These are phyloP conservation scores for Hofmannophila pseudospretella DNA, from an alignment of 2,888 invertebrate species.

Conservation along the genomic window DNA sequence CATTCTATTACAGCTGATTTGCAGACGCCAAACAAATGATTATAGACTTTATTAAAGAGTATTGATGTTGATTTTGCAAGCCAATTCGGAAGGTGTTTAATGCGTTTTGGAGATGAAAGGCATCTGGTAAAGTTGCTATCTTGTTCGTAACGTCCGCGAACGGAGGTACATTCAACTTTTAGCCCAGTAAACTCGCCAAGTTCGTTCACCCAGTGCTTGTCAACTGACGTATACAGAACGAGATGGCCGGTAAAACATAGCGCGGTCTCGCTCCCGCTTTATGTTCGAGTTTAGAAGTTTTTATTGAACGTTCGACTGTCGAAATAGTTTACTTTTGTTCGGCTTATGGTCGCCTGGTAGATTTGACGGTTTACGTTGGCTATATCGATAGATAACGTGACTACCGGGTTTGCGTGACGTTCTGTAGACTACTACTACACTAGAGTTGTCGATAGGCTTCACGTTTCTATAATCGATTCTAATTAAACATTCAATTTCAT, in stretches of 20 bases:
- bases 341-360: constrained; percentile 65
- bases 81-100: constrained; percentile 46
- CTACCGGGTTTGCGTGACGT: constrained; percentile 37
- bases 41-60: constrained; percentile 31
- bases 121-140: constrained; percentile 75
- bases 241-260: constrained; percentile 55
- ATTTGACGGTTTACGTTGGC: constrained; percentile 69
- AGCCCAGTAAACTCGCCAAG: constrained; percentile 77
- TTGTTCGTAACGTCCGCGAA: constrained; percentile 78
- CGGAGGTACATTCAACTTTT: constrained; percentile 78
- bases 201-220: constrained; percentile 78
- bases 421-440: no score
- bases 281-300: constrained; percentile 70
- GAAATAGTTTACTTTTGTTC: constrained; percentile 66
- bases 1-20: constrained; percentile 34
- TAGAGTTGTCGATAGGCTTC: constrained; percentile 6
- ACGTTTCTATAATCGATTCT: constrained; percentile 1
- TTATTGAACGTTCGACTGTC: constrained; percentile 64
- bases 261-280: constrained; percentile 44
- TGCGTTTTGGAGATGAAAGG: constrained; percentile 29
- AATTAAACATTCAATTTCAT: constrained; percentile 6
- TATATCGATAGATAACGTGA: constrained; percentile 68
- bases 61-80: not conserved
- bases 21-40: constrained; percentile 27
- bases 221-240: constrained; percentile 72